A percentile compares a stretch with the other conserved stretches of the same genome.
These are phyloP conservation scores for Rhyzopertha dominica DNA, from an alignment of 1,140 invertebrate genomes.

Conservation along the genomic window DNA sequence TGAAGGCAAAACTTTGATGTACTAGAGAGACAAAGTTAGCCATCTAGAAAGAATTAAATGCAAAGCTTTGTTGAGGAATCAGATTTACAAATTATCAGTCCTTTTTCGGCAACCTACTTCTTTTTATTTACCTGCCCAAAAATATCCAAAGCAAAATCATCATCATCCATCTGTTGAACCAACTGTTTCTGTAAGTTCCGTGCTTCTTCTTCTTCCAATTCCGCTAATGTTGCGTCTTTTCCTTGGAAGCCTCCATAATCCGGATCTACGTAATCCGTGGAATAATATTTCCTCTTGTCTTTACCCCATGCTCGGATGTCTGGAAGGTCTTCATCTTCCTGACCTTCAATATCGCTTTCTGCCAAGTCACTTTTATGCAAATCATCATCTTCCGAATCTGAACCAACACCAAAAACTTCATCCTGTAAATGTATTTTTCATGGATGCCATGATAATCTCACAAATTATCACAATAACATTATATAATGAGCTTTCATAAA, in stretches of 20 bases:
- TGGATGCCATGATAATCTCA: not conserved
- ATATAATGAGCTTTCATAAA: conserved; percentile 4
- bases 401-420: conserved; percentile 47
- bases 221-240: conserved; percentile 67
- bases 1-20: too few relatives aligned
- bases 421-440: conserved; percentile 30
- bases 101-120: too few relatives aligned
- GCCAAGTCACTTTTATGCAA: conserved; percentile 46
- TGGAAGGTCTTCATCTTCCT: conserved; percentile 63
- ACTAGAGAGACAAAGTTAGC: too few relatives aligned
- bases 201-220: conserved; percentile 81
- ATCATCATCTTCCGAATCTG: conserved; percentile 36
- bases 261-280: conserved; percentile 82
- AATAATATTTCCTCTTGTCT: conserved; percentile 72
- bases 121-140: conserved; percentile 43
- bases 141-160: conserved; percentile 72
- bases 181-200: conserved; percentile 73
- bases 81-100: too few relatives aligned
- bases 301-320: conserved; percentile 82
- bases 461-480: conserved; percentile 1
- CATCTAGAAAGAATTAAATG: too few relatives aligned
- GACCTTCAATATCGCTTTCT: conserved; percentile 68
- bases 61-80: too few relatives aligned
- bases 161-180: conserved; percentile 71
- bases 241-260: conserved; percentile 73